Evolutionary conservation across 92 coral and sea anemone species (phyloP).

Genomic region (Plumapathes pennacea): DNA sequence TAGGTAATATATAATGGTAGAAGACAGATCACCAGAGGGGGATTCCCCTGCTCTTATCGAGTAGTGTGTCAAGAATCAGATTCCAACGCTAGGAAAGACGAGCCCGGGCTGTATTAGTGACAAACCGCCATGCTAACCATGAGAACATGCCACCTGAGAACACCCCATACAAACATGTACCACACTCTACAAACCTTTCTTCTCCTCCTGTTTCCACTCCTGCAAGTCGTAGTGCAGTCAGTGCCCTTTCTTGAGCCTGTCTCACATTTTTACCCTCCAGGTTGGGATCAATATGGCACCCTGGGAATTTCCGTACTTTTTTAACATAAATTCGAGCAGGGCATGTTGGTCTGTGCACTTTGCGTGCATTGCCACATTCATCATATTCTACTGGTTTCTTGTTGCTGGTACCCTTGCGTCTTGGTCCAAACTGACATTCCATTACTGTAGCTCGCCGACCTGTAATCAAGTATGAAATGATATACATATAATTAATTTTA

Average conservation of each 20-base stretch:
- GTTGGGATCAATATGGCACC: slow-evolving; percentile 82
- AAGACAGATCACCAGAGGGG: too few species aligned
- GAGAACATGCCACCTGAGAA: too few species aligned
- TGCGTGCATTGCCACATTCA: slow-evolving; percentile 50
- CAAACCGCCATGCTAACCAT: too few species aligned
- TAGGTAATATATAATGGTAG: too few species aligned
- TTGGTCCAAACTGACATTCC: slow-evolving; percentile 99
- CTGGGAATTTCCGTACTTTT: slow-evolving; percentile 94
- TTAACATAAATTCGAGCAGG: slow-evolving; percentile 98
- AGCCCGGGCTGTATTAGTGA: too few species aligned
- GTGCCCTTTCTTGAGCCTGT: slow-evolving; percentile 95
- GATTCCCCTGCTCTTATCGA: too few species aligned
- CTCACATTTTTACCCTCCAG: slow-evolving; percentile 88
- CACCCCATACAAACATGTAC: too few species aligned
- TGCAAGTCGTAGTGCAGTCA: slow-evolving; percentile 78
- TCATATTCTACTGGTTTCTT: slow-evolving; percentile 75
- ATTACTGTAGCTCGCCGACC: slow-evolving; percentile 99
- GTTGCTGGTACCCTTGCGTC: slow-evolving; percentile 79
- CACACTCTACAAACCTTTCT: slow-evolving; percentile 97
- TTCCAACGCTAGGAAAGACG: too few species aligned
- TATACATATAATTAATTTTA: too few species aligned
- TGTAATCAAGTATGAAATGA: slow-evolving; percentile 1
- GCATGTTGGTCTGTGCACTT: slow-evolving; percentile 89
- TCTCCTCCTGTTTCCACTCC: slow-evolving; percentile 93
- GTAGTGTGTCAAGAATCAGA: too few species aligned